These are phyloP conservation scores for Acanthococcus lagerstroemiae DNA, from an alignment of 2,888 invertebrate genomes.

Conservation along the genomic window DNA sequence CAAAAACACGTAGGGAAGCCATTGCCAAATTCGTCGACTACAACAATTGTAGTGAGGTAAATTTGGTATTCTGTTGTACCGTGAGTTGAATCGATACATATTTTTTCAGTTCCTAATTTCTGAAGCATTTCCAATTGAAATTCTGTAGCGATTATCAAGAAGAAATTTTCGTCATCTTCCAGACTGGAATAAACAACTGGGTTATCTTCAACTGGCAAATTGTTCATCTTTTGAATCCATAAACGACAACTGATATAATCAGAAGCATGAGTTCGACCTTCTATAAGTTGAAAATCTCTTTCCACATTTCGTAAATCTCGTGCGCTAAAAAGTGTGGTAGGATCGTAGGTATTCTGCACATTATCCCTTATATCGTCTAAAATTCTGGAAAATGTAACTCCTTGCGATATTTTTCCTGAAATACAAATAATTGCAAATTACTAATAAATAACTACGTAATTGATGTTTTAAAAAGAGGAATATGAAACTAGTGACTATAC, in stretches of 20 bases:
- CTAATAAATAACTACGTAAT: background rate
- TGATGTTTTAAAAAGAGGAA: too few species aligned
- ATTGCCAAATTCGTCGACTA: constrained; percentile 35
- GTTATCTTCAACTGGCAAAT: background rate
- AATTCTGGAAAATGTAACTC: background rate
- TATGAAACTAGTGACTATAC: too few species aligned
- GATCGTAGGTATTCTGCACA: background rate
- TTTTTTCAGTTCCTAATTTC: constrained; percentile 34
- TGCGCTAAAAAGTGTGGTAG: background rate
- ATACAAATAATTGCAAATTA: background rate
- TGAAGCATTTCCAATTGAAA: constrained; percentile 35
- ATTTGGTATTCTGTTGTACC: constrained; percentile 35
- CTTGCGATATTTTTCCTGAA: background rate
- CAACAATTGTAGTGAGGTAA: constrained; percentile 34
- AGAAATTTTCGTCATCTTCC: constrained; percentile 34
- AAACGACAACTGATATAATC: constrained; percentile 3
- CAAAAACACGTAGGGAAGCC: constrained; percentile 36
- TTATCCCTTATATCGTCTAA: background rate
- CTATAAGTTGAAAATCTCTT: background rate
- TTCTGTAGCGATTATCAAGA: constrained; percentile 37
- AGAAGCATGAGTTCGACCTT: background rate
- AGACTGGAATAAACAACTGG: constrained; percentile 21
- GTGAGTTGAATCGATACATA: constrained; percentile 38
- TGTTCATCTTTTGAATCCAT: constrained; percentile 17
- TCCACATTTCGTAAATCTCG: too few species aligned